Evolutionary conservation across 2,888 invertebrate genomes (phyloP).

Genomic region (Flexamia atlantica): DNA sequence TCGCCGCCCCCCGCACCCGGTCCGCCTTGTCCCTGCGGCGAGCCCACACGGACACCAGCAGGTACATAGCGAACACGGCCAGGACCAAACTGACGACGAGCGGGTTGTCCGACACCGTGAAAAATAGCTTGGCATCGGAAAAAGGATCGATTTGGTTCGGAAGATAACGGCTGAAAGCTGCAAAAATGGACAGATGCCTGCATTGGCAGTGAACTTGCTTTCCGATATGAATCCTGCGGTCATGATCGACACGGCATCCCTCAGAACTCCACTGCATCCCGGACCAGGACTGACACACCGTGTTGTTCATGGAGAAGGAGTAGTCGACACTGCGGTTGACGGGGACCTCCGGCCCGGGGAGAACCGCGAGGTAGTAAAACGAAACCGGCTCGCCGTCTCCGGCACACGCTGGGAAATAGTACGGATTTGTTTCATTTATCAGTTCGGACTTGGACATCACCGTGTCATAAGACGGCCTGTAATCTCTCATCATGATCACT

Average conservation of each 20-base stretch:
- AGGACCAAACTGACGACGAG: slow-evolving; percentile 65
- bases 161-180: not conserved
- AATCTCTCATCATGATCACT: not conserved
- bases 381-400: not conserved
- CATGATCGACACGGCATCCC: not conserved
- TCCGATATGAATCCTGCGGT: not conserved
- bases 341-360: not conserved
- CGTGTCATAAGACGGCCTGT: not conserved
- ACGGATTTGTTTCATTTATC: not conserved
- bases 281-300: not conserved
- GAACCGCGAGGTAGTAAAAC: not conserved
- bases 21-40: slow-evolving; percentile 65
- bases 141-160: slow-evolving; percentile 65
- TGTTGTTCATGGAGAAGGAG: not conserved
- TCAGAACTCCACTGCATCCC: not conserved
- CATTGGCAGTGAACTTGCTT: not conserved
- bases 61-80: slow-evolving; percentile 65
- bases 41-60: slow-evolving; percentile 66
- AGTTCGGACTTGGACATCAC: not conserved
- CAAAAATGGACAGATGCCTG: not conserved
- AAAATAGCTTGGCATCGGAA: slow-evolving; percentile 65
- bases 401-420: not conserved
- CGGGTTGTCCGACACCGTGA: slow-evolving; percentile 66
- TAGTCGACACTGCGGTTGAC: not conserved
- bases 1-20: slow-evolving; percentile 54